A percentile compares a stretch with the other conserved stretches of the same genome.
Evolutionary conservation across 2,113 vertebrate genomes (phyloP).

Genomic region (Myotis lucifugus): DNA sequence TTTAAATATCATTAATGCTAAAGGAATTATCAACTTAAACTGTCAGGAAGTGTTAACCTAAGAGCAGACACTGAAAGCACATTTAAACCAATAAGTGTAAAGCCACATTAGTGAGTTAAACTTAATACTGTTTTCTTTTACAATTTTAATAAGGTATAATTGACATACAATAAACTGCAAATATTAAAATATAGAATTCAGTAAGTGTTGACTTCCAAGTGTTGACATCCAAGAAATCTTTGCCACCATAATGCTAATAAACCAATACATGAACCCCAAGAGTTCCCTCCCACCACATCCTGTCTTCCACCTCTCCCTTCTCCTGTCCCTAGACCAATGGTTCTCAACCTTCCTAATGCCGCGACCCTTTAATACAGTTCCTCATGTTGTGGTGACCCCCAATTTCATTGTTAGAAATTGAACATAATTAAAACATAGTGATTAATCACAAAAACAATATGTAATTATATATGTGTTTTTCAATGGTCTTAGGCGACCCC

Average conservation of each 20-base stretch:
- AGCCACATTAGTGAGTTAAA: neutral
- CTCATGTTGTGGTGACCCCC: too few species aligned
- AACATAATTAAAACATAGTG: too few species aligned
- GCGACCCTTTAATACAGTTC: too few species aligned
- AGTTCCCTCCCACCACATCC: neutral
- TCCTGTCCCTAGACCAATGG: neutral
- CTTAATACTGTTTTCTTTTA: neutral
- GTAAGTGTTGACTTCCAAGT: neutral
- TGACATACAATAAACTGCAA: neutral
- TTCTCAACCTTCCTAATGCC: too few species aligned
- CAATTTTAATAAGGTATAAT: neutral
- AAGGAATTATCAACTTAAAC: conserved; percentile 9
- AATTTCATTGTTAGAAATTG: too few species aligned
- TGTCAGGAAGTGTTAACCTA: neutral
- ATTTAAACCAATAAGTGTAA: conserved; percentile 5
- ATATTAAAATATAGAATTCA: neutral
- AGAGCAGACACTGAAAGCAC: neutral
- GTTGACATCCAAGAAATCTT: neutral
- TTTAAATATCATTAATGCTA: neutral
- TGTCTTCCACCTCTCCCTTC: neutral
- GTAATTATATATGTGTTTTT: too few species aligned
- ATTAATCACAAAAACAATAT: too few species aligned
- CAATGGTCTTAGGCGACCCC: too few species aligned
- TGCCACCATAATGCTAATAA: neutral
- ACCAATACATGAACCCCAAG: neutral